These are phyloP conservation scores for Emys orbicularis DNA, from an alignment of 2,797 vertebrate genomes.

Conservation along the genomic window DNA sequence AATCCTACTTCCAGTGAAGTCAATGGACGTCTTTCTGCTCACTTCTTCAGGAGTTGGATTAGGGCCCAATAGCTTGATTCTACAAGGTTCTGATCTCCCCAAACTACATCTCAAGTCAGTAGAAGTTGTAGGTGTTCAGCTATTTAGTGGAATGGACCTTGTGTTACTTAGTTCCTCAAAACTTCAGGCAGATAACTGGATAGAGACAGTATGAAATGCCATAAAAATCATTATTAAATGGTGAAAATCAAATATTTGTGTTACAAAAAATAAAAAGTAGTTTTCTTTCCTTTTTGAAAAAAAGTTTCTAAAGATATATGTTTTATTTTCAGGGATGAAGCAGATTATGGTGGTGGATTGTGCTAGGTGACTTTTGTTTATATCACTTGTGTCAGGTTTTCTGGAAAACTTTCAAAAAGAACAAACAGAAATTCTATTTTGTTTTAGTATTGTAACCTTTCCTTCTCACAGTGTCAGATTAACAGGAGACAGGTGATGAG, in stretches of 20 bases:
- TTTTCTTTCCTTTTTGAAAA: background rate
- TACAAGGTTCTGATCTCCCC: background rate
- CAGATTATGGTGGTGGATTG: background rate
- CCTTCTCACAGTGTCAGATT: background rate
- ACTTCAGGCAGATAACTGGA: background rate
- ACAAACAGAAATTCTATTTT: background rate
- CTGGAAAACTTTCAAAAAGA: background rate
- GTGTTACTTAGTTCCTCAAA: background rate
- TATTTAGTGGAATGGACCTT: background rate
- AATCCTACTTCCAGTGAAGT: background rate
- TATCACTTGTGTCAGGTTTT: background rate
- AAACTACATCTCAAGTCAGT: background rate
- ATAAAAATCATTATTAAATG: background rate
- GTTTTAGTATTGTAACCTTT: background rate
- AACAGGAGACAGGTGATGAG: background rate
- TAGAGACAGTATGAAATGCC: background rate
- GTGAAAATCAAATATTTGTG: background rate
- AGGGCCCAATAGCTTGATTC: fast-evolving
- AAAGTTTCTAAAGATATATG: background rate
- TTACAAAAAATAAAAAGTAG: too few relatives aligned
- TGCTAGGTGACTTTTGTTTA: background rate
- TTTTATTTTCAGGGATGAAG: background rate
- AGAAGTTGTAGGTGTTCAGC: background rate
- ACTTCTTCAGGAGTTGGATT: background rate
- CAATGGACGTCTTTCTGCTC: background rate